These are phyloP conservation scores for Isurus oxyrinchus DNA, from an alignment of 2,113 vertebrate genomes.

Conservation along the genomic window DNA sequence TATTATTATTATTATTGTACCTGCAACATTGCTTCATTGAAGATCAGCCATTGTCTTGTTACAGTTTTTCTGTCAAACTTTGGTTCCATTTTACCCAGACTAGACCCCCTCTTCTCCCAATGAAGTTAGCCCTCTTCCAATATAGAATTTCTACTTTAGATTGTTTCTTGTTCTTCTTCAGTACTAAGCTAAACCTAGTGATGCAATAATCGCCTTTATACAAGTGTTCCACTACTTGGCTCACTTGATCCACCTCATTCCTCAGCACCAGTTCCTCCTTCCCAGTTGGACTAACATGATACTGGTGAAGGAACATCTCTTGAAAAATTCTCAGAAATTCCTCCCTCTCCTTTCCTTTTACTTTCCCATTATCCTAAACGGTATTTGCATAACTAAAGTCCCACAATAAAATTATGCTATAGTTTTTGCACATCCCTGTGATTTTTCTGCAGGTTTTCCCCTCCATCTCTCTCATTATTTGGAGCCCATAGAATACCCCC, in stretches of 20 bases:
- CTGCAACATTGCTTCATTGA: background rate
- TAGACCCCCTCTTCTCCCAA: no score
- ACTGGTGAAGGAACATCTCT: background rate
- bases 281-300: background rate
- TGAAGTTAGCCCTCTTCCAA: no score
- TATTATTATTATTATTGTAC: background rate
- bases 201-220: background rate
- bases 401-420: background rate
- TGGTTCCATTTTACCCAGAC: no score
- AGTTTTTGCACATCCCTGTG: background rate
- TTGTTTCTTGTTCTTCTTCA: no score
- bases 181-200: no score
- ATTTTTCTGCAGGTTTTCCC: background rate
- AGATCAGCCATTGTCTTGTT: background rate
- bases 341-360: background rate
- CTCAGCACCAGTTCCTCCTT: background rate
- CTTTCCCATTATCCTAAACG: background rate
- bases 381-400: background rate
- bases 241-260: background rate
- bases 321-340: background rate
- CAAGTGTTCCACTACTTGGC: background rate
- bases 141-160: no score
- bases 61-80: no score
- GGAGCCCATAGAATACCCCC: background rate
- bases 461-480: background rate